Percentiles rank a stretch among this genome's conserved stretches.
Conservation (phyloP, 2,797 vertebrate genomes). For the Arnoldichthys spilopterus region DNA sequence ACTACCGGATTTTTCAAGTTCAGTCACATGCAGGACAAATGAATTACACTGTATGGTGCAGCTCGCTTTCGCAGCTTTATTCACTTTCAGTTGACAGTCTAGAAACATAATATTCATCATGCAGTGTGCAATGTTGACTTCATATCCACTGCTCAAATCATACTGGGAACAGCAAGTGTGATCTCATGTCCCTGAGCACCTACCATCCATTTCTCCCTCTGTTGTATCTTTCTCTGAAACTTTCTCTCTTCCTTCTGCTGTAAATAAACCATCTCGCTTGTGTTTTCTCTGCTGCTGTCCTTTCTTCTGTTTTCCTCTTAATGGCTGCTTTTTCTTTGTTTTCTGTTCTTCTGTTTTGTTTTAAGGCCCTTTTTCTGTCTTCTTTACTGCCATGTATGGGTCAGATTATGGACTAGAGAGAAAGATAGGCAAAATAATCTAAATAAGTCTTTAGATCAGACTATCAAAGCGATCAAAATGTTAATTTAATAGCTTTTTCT, state of each 20-base stretch:
- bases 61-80: too few species aligned
- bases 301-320: not conserved
- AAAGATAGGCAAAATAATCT: not conserved
- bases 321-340: not conserved
- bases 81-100: too few species aligned
- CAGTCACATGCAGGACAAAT: not conserved
- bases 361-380: not conserved
- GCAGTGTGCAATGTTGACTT: too few species aligned
- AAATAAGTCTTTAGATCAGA: too few species aligned
- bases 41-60: not conserved
- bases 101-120: too few species aligned
- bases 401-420: not conserved
- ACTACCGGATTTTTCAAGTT: too few species aligned
- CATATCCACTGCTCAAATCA: too few species aligned
- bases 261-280: slow-evolving; percentile 10
- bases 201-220: not conserved
- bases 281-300: not conserved
- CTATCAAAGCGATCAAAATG: too few species aligned
- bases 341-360: not conserved
- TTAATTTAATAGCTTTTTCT: too few species aligned
- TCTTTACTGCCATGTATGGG: not conserved
- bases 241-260: not conserved
- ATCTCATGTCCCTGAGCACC: not conserved
- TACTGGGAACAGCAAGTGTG: too few species aligned
- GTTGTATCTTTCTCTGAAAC: not conserved